These are phyloP conservation scores for Peromyscus eremicus DNA, from an alignment of 2,797 vertebrate genomes.

Conservation along the genomic window DNA sequence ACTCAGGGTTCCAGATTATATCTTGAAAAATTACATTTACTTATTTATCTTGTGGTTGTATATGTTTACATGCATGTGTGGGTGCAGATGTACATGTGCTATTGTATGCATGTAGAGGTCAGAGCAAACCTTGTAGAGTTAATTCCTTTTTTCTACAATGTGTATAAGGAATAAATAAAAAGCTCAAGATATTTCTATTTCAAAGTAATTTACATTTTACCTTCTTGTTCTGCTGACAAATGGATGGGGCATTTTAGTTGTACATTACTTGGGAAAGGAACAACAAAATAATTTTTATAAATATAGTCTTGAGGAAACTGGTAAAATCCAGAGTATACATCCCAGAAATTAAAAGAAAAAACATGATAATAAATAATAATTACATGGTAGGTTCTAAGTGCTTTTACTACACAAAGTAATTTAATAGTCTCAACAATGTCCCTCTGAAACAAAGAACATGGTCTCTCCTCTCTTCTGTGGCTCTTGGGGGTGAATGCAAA, in stretches of 20 bases:
- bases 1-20: neutral
- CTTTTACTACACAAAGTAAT: constrained; percentile 38
- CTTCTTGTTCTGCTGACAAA: neutral
- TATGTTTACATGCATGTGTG: neutral
- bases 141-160: neutral
- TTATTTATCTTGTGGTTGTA: neutral
- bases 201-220: constrained; percentile 3
- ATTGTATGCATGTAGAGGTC: neutral
- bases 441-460: neutral
- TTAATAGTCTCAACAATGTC: neutral
- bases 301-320: neutral
- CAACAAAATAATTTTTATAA: constrained; percentile 11
- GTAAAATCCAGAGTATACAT: neutral
- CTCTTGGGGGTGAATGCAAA: neutral
- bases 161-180: neutral
- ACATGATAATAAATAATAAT: neutral
- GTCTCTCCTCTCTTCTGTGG: neutral
- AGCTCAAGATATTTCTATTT: neutral
- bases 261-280: constrained; percentile 27
- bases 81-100: neutral
- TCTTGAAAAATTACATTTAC: neutral
- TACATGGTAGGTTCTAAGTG: neutral
- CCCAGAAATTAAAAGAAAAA: neutral
- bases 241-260: neutral
- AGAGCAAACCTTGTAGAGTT: neutral